Base-by-base conservation (phyloP, 2,113 vertebrate species). In the Pyxicephalus adspersus region DNA sequence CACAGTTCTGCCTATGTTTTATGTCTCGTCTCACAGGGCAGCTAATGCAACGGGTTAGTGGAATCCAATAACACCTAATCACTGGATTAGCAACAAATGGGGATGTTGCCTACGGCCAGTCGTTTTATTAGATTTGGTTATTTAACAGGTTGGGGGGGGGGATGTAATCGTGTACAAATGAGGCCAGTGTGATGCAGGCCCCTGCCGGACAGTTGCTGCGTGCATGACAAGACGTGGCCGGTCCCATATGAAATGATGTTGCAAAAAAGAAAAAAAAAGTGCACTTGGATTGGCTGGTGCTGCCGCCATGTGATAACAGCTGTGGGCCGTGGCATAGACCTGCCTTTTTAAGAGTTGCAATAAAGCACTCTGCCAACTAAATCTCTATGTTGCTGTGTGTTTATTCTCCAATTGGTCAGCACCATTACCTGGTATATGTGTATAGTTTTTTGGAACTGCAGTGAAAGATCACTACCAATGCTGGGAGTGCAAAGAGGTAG, bases 261-360 rank as follows among this genome's bases (percentile, higher is more conserved):
- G 45, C 19, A 57, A 34, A 34, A n/a, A n/a, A n/a, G n/a, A n/a
- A n/a, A n/a, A n/a, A n/a, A 57, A 20, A 51, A 71, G 31, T 64
- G 78, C 50, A 64, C 57, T 68, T 60, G 68, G 55, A 63, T 80
- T 73, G 78, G 45, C 45, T 55, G 4, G n/a, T 55, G 68, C 26
- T 54, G 51, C 64, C 70, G 51, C 64, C 70, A 65, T 38, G 68
- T 57, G 79, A 74, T 81, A 20, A 71, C 60, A 74, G 3, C 9
- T 60, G 20, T n/a, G 45, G 26, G 5, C 50, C 51, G 31, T 51
- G 45, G 66, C 60, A 57, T 61, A 51, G 34, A 61, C 52, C 77
- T 80, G 78, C 78, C 78, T 80, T 80, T 80, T 80, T 63, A 63
- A 81, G 70, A 81, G 79, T n/a, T 65, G 68, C 79, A 81, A 81